Evolutionary conservation across 2,797 vertebrate genomes (phyloP).

Genomic region (Philypnodon macrostomus): DNA sequence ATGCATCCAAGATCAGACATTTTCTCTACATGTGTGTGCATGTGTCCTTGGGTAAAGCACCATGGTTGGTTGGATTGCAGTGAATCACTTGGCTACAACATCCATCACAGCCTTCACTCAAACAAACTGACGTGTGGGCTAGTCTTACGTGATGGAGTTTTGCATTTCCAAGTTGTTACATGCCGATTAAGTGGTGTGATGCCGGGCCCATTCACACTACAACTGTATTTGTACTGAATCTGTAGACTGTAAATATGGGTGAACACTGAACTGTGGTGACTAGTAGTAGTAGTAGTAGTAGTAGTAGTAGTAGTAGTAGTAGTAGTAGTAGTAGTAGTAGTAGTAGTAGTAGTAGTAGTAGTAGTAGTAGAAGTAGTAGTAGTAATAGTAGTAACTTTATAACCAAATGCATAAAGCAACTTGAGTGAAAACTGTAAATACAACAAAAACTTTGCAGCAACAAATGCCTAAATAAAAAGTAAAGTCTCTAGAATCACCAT

Average conservation of each 20-base stretch:
- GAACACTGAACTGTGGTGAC: conserved; percentile 14
- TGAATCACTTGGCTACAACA: conserved; percentile 69
- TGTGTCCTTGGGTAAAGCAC: conserved; percentile 31
- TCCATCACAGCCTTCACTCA: conserved; percentile 68
- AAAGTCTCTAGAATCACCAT: conserved; percentile 1
- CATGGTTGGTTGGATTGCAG: conserved; percentile 56
- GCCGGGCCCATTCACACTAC: conserved; percentile 77
- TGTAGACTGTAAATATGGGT: conserved; percentile 18
- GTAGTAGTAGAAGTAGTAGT: too few species aligned
- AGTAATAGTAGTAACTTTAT: conserved; percentile 10
- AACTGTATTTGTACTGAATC: conserved; percentile 19
- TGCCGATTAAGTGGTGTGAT: conserved; percentile 91
- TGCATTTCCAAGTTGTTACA: conserved; percentile 81
- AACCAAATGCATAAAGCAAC: conserved; percentile 16
- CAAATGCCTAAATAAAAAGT: conserved; percentile 16
- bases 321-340: too few species aligned
- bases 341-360: too few species aligned
- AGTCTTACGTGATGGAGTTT: conserved; percentile 66
- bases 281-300: conserved; percentile 13
- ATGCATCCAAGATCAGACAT: neutral
- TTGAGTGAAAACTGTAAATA: neutral
- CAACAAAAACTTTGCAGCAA: conserved; percentile 10
- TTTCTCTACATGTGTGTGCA: conserved; percentile 31
- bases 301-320: too few species aligned
- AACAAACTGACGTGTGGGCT: conserved; percentile 49